Evolutionary conservation across 37 sponge, comb jelly and placozoan species (phyloP).

Genomic region (Diacarnus erythraeanus): DNA sequence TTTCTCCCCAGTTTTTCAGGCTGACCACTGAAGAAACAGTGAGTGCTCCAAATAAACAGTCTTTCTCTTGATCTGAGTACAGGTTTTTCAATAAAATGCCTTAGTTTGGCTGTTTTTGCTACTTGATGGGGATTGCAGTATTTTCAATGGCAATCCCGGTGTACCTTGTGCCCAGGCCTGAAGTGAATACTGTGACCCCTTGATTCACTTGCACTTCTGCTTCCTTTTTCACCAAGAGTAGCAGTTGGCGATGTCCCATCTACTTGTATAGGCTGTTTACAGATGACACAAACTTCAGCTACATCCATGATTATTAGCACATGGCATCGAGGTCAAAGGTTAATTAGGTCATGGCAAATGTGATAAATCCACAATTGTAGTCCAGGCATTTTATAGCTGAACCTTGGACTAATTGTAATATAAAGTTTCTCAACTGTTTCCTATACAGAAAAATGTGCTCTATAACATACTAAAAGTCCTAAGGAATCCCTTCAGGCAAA

Average conservation of each 20-base stretch:
- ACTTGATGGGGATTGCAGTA: neutral
- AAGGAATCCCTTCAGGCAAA: too few relatives aligned
- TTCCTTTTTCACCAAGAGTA: neutral
- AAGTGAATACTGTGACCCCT: neutral
- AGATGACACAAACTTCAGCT: too few relatives aligned
- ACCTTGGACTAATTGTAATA: too few relatives aligned
- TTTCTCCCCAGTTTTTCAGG: slow-evolving; percentile 23
- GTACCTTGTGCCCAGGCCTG: neutral
- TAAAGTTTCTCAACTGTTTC: too few relatives aligned
- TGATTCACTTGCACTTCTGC: neutral
- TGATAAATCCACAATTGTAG: too few relatives aligned
- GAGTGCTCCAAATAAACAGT: neutral
- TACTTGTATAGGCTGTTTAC: too few relatives aligned
- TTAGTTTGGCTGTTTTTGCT: neutral
- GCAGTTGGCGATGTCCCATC: neutral
- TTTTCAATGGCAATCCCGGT: slow-evolving; percentile 1
- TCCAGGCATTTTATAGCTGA: too few relatives aligned
- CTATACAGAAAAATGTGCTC: too few relatives aligned
- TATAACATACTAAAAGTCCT: too few relatives aligned
- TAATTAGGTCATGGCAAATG: too few relatives aligned
- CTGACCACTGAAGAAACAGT: slow-evolving; percentile 39
- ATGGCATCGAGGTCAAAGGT: too few relatives aligned
- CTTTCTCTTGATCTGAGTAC: neutral
- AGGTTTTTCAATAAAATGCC: neutral
- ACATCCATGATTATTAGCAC: too few relatives aligned